phyloP scores from a whole-genome alignment of 92 coral and sea anemone genomes.

The Diadumene lineata region DNA sequence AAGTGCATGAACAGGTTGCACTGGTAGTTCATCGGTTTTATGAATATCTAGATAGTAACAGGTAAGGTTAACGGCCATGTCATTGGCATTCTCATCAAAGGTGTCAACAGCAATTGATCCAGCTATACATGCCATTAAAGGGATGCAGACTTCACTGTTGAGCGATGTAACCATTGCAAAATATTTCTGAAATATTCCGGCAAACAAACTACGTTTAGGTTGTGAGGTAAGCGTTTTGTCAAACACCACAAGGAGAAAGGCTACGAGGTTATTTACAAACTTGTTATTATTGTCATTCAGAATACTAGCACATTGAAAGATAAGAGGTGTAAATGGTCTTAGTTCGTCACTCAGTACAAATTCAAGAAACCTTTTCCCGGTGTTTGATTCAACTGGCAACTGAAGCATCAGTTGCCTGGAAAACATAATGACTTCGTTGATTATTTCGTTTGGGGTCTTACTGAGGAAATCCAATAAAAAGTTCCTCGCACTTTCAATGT shows the following conservation, averaged over 20 bases:
- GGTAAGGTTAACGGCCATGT: not conserved
- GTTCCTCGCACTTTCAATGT: not conserved
- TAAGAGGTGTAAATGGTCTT: not conserved
- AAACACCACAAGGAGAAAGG: not conserved
- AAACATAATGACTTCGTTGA: not conserved
- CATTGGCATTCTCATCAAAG: slow-evolving; percentile 6
- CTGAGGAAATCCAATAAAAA: slow-evolving; percentile 1
- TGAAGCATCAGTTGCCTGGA: not conserved
- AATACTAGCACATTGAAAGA: not conserved
- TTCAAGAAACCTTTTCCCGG: slow-evolving; percentile 1
- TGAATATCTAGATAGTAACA: not conserved
- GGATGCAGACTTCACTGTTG: not conserved
- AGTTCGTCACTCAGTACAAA: not conserved
- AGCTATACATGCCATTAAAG: slow-evolving; percentile 14
- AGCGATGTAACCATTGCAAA: not conserved
- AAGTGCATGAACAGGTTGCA: not conserved
- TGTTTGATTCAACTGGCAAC: slow-evolving; percentile 1
- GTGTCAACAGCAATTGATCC: slow-evolving; percentile 20
- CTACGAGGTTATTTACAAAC: not conserved
- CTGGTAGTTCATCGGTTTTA: not conserved
- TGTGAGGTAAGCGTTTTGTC: not conserved
- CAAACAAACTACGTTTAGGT: not conserved
- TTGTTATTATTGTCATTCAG: not conserved
- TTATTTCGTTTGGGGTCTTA: not conserved
- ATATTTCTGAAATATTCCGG: not conserved